Percentiles rank a stretch among this genome's conserved stretches.
These are phyloP conservation scores for Bucco capensis DNA, from an alignment of 2,113 vertebrate species.

Conservation along the genomic window DNA sequence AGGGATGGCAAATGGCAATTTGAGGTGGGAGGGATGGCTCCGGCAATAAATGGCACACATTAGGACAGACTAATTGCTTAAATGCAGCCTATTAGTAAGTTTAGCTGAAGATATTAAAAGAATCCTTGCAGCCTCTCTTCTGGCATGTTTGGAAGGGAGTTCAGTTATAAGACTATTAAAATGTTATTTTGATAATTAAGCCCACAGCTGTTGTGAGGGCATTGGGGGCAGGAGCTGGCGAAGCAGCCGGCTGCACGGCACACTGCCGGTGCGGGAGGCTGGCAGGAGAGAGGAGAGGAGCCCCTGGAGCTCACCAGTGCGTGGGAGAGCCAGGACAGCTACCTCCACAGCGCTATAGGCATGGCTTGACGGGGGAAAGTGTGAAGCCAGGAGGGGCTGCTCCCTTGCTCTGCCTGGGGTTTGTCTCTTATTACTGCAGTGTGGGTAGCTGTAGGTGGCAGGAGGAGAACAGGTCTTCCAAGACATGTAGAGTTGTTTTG, in stretches of 20 bases:
- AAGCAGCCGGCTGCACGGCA: constrained; percentile 48
- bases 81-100: constrained; percentile 74
- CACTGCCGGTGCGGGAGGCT: neutral
- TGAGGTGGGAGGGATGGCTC: constrained; percentile 47
- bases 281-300: neutral
- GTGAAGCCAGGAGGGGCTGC: neutral
- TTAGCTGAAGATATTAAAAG: constrained; percentile 74
- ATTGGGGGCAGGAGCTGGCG: constrained; percentile 63
- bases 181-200: constrained; percentile 87
- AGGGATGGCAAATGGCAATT: constrained; percentile 11
- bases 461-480: neutral
- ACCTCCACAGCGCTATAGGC: rapidly evolving
- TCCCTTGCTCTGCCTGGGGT: rapidly evolving
- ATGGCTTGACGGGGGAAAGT: rapidly evolving
- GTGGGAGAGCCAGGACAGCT: neutral
- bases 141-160: constrained; percentile 76
- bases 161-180: constrained; percentile 84
- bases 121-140: constrained; percentile 67
- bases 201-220: constrained; percentile 81
- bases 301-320: rapidly evolving
- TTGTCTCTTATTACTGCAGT: neutral
- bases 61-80: constrained; percentile 67
- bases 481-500: rapidly evolving
- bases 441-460: neutral
- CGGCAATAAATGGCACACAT: constrained; percentile 43